Evolutionary conservation across 2,888 invertebrate species (phyloP).

Genomic region (Ctenicera cuprea): DNA sequence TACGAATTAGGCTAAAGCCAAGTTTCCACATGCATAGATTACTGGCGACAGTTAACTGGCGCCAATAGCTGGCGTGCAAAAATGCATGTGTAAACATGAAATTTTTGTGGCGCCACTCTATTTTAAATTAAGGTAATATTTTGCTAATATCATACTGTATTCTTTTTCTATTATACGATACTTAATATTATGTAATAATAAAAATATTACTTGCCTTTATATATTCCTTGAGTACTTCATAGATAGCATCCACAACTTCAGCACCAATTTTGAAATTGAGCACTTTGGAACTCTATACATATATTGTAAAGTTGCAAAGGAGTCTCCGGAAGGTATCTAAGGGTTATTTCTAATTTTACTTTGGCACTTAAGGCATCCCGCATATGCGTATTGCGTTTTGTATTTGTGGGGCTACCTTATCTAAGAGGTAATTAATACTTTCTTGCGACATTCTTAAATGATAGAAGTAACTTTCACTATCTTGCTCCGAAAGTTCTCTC

Average conservation of each 20-base stretch:
- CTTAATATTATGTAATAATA: not conserved
- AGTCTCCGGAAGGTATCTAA: not conserved
- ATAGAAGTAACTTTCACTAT: no score
- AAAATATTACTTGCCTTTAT: conserved; percentile 6
- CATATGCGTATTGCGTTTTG: not conserved
- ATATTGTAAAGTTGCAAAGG: not conserved
- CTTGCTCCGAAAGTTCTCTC: no score
- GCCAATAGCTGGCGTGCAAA: no score
- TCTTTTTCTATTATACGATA: not conserved
- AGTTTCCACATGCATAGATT: no score
- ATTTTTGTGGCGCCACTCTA: no score
- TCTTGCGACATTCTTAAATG: no score
- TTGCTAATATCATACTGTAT: not conserved
- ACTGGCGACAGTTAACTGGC: no score
- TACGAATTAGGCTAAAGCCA: no score
- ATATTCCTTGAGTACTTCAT: not conserved
- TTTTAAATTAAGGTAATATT: no score
- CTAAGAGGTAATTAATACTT: no score
- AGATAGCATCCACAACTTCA: not conserved
- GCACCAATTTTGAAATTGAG: no score
- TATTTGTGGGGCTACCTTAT: not conserved
- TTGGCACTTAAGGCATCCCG: not conserved
- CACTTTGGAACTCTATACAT: not conserved
- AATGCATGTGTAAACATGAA: no score
- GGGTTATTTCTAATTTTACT: not conserved